These are phyloP conservation scores for Agriopis leucophaearia DNA, from an alignment of 2,888 invertebrate genomes.

Conservation along the genomic window DNA sequence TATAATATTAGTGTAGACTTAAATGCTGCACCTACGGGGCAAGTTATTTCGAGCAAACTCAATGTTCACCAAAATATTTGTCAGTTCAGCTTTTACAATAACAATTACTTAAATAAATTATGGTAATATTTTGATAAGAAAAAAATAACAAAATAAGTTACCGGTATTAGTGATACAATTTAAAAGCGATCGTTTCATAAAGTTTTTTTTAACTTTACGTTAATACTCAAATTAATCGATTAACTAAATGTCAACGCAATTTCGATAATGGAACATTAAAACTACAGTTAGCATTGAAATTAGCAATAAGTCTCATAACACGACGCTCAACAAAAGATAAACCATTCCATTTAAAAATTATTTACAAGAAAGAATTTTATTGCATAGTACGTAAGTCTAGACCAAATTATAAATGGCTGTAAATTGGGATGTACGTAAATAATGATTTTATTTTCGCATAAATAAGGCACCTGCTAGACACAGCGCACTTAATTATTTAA, in stretches of 20 bases:
- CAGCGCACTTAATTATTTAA: conserved; percentile 83
- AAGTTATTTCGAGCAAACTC: too few relatives aligned
- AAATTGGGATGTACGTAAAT: conserved; percentile 81
- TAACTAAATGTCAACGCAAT: conserved; percentile 9
- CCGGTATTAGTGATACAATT: not conserved
- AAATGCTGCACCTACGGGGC: too few relatives aligned
- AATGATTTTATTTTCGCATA: conserved; percentile 81
- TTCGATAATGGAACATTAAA: conserved; percentile 18
- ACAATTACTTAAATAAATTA: not conserved
- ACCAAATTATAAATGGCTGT: conserved; percentile 67
- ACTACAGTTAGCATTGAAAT: conserved; percentile 48
- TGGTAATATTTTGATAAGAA: not conserved
- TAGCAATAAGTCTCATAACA: conserved; percentile 33
- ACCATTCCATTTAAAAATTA: not conserved
- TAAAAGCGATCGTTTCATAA: not conserved
- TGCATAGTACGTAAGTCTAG: conserved; percentile 49
- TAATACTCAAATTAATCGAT: not conserved
- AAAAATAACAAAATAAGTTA: not conserved
- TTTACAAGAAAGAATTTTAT: not conserved
- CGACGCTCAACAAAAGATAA: not conserved
- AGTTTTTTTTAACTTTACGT: not conserved
- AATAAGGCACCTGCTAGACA: conserved; percentile 76
- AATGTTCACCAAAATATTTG: too few relatives aligned
- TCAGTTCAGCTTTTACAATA: too few relatives aligned
- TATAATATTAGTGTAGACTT: too few relatives aligned